Evolutionary conservation across 2,888 invertebrate genomes (phyloP).

Genomic region (Trilocha varians): DNA sequence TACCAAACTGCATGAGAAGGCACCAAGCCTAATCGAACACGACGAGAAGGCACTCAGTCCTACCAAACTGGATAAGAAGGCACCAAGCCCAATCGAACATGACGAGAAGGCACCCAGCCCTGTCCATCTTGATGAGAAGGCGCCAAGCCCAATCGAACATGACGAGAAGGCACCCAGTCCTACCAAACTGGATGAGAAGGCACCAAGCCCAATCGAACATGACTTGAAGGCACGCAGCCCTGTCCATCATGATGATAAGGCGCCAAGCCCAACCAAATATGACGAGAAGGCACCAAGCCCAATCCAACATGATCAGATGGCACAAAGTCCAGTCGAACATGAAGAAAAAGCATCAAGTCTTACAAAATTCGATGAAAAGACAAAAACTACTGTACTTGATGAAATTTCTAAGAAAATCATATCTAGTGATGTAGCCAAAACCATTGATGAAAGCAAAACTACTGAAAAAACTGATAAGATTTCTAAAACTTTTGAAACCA

Average conservation of each 20-base stretch:
- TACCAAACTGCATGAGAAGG: conserved; percentile 3
- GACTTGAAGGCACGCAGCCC: background rate
- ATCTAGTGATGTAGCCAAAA: no score
- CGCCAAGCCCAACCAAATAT: conserved; percentile 1
- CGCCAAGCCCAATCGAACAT: background rate
- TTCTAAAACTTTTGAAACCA: no score
- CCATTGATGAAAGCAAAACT: no score
- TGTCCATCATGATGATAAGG: background rate
- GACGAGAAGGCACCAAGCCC: conserved; percentile 4
- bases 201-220: conserved; percentile 1
- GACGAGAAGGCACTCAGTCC: conserved; percentile 3
- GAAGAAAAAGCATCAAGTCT: conserved; percentile 4
- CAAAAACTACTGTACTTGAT: no score
- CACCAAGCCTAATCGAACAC: background rate
- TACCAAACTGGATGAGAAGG: conserved; percentile 1
- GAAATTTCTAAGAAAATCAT: no score
- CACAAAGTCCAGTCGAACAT: background rate
- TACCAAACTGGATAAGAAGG: background rate
- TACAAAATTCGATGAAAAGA: background rate
- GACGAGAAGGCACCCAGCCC: conserved; percentile 3
- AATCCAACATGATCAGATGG: conserved; percentile 4
- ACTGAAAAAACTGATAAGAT: no score
- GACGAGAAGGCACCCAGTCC: conserved; percentile 2
- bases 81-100: conserved; percentile 5
- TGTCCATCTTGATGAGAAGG: background rate